phyloP scores from a whole-genome alignment of 2,113 vertebrate genomes.

The Rhipidura dahli region DNA sequence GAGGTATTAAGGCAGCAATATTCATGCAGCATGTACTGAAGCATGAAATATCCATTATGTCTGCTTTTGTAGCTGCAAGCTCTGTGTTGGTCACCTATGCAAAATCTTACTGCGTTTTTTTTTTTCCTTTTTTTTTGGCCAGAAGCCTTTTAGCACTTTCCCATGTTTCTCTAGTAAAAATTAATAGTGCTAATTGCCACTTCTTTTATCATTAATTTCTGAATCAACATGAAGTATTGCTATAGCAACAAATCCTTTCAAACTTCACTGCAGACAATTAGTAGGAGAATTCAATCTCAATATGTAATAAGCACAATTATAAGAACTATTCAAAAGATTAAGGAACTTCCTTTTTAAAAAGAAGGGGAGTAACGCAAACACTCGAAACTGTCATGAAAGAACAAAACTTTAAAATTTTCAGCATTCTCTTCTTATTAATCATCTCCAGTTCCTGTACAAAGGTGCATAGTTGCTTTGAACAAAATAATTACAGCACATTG shows the following conservation, averaged over 20 bases:
- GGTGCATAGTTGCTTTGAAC: neutral
- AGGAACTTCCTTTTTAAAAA: neutral
- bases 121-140: neutral
- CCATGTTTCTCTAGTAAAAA: neutral
- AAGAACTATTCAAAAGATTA: neutral
- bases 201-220: slow-evolving; percentile 41
- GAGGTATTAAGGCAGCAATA: neutral
- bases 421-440: neutral
- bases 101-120: neutral
- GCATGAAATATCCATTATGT: neutral
- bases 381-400: neutral
- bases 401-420: neutral
- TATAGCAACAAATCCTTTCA: slow-evolving; percentile 37
- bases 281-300: neutral
- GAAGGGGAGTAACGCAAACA: neutral
- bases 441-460: neutral
- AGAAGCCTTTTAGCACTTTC: neutral
- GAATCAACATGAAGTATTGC: slow-evolving; percentile 21
- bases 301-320: slow-evolving; percentile 5
- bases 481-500: neutral
- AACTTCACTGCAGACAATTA: slow-evolving; percentile 17
- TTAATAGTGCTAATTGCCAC: slow-evolving; percentile 28
- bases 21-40: neutral
- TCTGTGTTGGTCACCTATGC: neutral
- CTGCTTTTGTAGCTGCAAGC: neutral